Percentiles rank a stretch among this genome's conserved stretches.
These are phyloP conservation scores for Theretra japonica DNA, from an alignment of 2,888 invertebrate genomes.

Conservation along the genomic window DNA sequence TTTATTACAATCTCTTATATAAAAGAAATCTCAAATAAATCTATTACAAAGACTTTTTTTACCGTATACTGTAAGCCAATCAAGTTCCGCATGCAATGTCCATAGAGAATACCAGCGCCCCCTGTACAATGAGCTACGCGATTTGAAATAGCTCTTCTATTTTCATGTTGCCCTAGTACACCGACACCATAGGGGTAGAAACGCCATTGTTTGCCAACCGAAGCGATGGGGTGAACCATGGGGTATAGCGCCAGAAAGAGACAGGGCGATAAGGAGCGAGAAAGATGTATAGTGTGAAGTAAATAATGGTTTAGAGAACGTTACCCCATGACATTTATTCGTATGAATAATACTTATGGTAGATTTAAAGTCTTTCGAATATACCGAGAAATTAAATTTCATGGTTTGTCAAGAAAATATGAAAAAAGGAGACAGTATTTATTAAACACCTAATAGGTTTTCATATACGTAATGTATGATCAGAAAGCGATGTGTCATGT, in stretches of 20 bases:
- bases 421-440: too few relatives aligned
- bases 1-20: too few relatives aligned
- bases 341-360: too few relatives aligned
- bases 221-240: constrained; percentile 30
- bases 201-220: constrained; percentile 52
- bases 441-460: too few relatives aligned
- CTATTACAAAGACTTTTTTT: too few relatives aligned
- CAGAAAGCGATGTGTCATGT: too few relatives aligned
- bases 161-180: constrained; percentile 71
- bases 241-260: constrained; percentile 40
- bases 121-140: background rate
- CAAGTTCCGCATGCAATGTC: background rate
- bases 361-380: too few relatives aligned
- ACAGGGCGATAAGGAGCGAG: constrained; percentile 35
- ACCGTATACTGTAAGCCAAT: background rate
- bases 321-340: background rate
- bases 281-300: constrained; percentile 29
- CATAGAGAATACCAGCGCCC: background rate
- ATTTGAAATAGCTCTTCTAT: constrained; percentile 50
- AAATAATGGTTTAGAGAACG: background rate
- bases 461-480: too few relatives aligned
- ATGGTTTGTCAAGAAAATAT: too few relatives aligned
- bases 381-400: too few relatives aligned
- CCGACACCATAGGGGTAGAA: constrained; percentile 68
- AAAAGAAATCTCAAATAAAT: too few relatives aligned